A percentile compares a stretch with the other conserved stretches of the same genome.
Conservation (phyloP, 2,113 vertebrate genomes). For the Eudyptes chrysolophus region DNA sequence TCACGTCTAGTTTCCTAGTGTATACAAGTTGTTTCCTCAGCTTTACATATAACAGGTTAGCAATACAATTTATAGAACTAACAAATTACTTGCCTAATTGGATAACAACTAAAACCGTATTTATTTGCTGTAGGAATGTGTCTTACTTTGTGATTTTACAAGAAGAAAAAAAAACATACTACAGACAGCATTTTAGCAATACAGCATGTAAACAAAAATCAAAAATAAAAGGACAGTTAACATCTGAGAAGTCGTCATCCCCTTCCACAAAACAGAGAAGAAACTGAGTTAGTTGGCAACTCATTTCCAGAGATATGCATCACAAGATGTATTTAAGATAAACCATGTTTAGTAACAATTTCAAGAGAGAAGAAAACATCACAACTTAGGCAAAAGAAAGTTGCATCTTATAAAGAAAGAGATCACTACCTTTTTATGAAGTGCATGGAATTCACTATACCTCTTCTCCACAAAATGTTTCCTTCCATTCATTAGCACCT, state of each 20-base stretch:
- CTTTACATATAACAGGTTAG: neutral
- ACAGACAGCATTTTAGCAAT: neutral
- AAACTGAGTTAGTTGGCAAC: neutral
- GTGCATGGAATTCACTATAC: conserved; percentile 95
- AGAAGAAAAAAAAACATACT: neutral
- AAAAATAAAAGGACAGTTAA: neutral
- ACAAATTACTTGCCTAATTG: neutral
- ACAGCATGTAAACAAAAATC: neutral
- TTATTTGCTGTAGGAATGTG: neutral
- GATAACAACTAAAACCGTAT: accelerated
- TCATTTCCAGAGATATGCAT: neutral
- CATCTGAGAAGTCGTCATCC: neutral
- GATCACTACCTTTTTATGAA: conserved; percentile 92
- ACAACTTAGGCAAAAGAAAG: neutral
- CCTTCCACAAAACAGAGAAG: neutral
- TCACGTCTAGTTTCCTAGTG: neutral
- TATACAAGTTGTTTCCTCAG: neutral
- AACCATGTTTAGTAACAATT: neutral
- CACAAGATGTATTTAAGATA: neutral
- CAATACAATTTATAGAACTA: neutral
- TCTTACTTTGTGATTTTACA: neutral
- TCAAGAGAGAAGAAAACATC: neutral
- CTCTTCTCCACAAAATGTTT: conserved; percentile 96
- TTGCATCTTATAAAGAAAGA: neutral
- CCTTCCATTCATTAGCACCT: conserved; percentile 91